Evolutionary conservation across 2,797 vertebrate genomes (phyloP).

Genomic region (Pipistrellus kuhlii): DNA sequence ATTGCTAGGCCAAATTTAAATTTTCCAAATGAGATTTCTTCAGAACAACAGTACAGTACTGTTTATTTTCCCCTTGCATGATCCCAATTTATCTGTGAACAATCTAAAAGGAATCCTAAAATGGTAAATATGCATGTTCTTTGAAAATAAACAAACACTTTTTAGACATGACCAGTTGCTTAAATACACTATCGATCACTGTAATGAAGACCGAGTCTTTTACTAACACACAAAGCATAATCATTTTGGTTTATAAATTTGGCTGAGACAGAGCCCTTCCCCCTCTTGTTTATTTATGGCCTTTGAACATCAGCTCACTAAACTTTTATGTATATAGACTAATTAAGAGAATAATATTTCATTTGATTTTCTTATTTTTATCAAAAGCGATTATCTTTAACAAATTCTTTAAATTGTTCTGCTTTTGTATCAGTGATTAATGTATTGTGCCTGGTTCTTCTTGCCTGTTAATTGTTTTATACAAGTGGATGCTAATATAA

Average conservation of each 20-base stretch:
- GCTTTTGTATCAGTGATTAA: constrained; percentile 82
- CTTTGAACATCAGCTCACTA: constrained; percentile 43
- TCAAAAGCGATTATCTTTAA: constrained; percentile 80
- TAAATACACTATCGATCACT: constrained; percentile 80
- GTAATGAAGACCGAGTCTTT: constrained; percentile 78
- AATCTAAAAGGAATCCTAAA: constrained; percentile 80
- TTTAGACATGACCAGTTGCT: constrained; percentile 78
- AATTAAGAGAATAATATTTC: constrained; percentile 69
- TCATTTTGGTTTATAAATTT: constrained; percentile 56
- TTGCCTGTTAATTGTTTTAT: constrained; percentile 83
- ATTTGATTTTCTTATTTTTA: constrained; percentile 79
- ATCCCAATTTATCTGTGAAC: constrained; percentile 47
- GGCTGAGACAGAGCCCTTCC: not conserved
- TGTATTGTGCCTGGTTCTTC: constrained; percentile 81
- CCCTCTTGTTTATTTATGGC: not conserved
- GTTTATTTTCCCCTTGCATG: constrained; percentile 33
- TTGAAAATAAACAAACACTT: constrained; percentile 84
- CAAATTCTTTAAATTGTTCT: constrained; percentile 77
- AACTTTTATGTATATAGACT: not conserved
- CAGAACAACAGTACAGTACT: not conserved
- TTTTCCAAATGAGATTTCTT: not conserved
- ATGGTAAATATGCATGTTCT: constrained; percentile 70
- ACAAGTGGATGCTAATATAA: constrained; percentile 83
- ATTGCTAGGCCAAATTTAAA: not conserved
- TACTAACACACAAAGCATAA: constrained; percentile 53